phyloP scores from a whole-genome alignment of 2,888 invertebrate species.

The Eupithecia tripunctaria region DNA sequence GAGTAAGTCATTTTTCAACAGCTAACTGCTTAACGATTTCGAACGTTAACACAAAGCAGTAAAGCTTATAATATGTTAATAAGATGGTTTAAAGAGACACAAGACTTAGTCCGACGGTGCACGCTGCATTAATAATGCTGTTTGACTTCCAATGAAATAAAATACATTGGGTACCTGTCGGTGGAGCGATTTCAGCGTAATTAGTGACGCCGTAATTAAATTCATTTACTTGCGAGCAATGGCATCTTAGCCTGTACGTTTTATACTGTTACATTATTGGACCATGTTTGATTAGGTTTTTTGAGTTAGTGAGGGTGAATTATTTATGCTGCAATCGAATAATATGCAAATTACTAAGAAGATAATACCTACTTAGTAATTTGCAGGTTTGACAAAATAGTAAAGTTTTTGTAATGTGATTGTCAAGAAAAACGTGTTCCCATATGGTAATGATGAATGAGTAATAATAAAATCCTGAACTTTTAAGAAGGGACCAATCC shows the following conservation, averaged over 20 bases:
- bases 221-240: slow-evolving; percentile 9
- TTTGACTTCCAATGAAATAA: slow-evolving; percentile 40
- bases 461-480: neutral
- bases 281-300: neutral
- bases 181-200: slow-evolving; percentile 29
- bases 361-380: neutral
- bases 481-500: neutral
- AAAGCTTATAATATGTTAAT: neutral
- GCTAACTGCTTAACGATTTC: neutral
- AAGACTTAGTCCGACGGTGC: slow-evolving; percentile 20
- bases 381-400: neutral
- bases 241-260: neutral
- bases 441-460: neutral
- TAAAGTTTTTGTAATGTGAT: no score
- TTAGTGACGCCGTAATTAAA: slow-evolving; percentile 30
- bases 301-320: neutral
- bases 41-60: neutral
- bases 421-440: neutral
- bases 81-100: neutral
- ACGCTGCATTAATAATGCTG: slow-evolving; percentile 44
- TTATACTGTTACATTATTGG: neutral
- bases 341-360: no score
- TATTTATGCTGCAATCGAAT: neutral
- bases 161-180: slow-evolving; percentile 27
- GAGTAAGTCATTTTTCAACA: neutral